A percentile compares a stretch with the other conserved stretches of the same genome.
phyloP scores from a whole-genome alignment of 2,888 invertebrate species.

The Cataglyphis cursor region DNA sequence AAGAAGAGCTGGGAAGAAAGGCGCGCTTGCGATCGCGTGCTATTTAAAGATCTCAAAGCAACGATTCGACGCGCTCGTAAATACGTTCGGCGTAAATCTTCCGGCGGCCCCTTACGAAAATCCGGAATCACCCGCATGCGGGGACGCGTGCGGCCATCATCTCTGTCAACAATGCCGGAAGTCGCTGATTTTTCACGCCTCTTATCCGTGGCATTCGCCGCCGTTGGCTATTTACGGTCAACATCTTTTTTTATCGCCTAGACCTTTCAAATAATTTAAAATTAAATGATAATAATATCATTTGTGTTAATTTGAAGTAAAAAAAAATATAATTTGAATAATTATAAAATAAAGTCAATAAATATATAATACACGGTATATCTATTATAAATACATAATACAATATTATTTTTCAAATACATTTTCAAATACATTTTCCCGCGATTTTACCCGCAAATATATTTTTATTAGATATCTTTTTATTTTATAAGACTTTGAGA shows the following conservation, averaged over 20 bases:
- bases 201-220: constrained; percentile 58
- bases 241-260: constrained; percentile 22
- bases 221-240: constrained; percentile 46
- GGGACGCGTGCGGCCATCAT: constrained; percentile 51
- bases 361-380: neutral
- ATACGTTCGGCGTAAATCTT: constrained; percentile 62
- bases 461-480: neutral
- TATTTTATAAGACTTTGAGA: neutral
- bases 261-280: neutral
- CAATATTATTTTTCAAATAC: neutral
- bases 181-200: constrained; percentile 74
- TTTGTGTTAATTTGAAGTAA: neutral
- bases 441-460: neutral
- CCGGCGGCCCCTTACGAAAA: constrained; percentile 57
- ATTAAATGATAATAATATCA: neutral
- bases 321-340: neutral
- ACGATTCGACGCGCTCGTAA: constrained; percentile 51
- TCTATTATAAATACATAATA: neutral
- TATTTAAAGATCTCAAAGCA: constrained; percentile 69
- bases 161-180: constrained; percentile 73
- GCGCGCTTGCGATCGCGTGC: constrained; percentile 35
- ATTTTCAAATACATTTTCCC: neutral
- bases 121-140: constrained; percentile 69
- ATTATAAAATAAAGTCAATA: constrained; percentile 1
- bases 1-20: constrained; percentile 18